These are phyloP conservation scores for Sinocyclocheilus rhinocerous DNA, from an alignment of 2,113 vertebrate species.

Conservation along the genomic window DNA sequence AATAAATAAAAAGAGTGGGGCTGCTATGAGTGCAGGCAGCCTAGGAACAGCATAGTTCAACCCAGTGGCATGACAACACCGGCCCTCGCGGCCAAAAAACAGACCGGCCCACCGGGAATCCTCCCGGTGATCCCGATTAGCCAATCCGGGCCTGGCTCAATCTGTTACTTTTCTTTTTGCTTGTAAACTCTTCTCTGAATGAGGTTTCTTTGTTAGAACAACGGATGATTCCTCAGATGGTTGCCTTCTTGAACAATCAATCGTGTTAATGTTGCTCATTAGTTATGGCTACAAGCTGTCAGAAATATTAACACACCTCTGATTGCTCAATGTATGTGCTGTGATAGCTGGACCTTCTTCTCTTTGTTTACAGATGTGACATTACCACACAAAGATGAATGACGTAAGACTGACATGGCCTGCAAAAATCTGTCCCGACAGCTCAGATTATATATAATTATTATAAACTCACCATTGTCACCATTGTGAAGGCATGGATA, in stretches of 20 bases:
- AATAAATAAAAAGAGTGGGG: no score
- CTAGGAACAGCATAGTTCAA: no score
- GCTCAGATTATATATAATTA: neutral
- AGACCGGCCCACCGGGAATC: no score
- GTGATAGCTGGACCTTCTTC: neutral
- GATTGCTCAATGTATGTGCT: neutral
- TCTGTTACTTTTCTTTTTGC: neutral
- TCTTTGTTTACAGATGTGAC: neutral
- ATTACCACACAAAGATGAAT: neutral
- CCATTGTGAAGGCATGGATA: neutral
- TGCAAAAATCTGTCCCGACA: neutral
- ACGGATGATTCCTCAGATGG: neutral
- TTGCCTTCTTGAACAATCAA: neutral
- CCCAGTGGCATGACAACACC: no score
- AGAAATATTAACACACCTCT: neutral
- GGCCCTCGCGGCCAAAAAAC: no score
- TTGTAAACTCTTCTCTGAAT: neutral
- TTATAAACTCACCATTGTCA: neutral
- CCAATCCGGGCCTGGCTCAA: no score
- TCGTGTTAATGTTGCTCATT: neutral
- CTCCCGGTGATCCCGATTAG: no score
- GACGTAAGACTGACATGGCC: neutral
- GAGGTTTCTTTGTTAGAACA: neutral
- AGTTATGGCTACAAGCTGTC: slow-evolving; percentile 1
- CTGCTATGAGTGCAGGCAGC: no score